Conservation (phyloP, 1,140 invertebrate species). For the Gryon sp. region DNA sequence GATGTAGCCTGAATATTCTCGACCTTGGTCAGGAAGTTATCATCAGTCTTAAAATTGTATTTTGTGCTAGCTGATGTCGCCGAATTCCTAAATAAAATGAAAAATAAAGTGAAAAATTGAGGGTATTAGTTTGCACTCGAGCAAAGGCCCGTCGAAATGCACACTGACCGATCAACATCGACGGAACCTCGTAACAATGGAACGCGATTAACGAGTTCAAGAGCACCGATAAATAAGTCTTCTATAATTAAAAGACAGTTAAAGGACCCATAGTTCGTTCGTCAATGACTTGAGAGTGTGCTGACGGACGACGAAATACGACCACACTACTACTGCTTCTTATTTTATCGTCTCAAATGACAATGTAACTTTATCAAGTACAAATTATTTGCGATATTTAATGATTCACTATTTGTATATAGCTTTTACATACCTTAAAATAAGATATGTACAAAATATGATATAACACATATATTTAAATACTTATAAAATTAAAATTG, state of each 20-base stretch:
- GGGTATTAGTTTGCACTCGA: slow-evolving; percentile 3
- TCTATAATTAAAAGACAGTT: slow-evolving; percentile 51
- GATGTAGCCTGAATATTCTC: slow-evolving; percentile 1
- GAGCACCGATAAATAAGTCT: slow-evolving; percentile 28
- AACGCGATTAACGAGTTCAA: slow-evolving; percentile 53
- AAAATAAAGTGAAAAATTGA: not conserved
- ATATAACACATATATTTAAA: too few species aligned
- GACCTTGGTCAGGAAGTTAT: slow-evolving; percentile 22
- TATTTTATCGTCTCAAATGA: slow-evolving; percentile 12
- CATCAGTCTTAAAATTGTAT: slow-evolving; percentile 13
- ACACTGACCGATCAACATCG: slow-evolving; percentile 20
- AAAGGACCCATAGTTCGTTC: slow-evolving; percentile 30
- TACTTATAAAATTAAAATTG: too few species aligned
- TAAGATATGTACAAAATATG: too few species aligned
- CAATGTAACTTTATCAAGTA: slow-evolving; percentile 21
- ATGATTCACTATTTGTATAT: too few species aligned
- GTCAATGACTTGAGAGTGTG: slow-evolving; percentile 7
- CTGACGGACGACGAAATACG: slow-evolving; percentile 4
- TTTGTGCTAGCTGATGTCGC: not conserved
- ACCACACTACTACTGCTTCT: not conserved
- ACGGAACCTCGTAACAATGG: slow-evolving; percentile 16
- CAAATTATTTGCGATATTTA: slow-evolving; percentile 27
- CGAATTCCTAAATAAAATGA: too few species aligned
- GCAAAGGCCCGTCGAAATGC: slow-evolving; percentile 30
- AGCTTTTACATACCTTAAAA: too few species aligned